These are phyloP conservation scores for Drosophila subobscura DNA, from an alignment of 1,140 invertebrate species.

Conservation along the genomic window DNA sequence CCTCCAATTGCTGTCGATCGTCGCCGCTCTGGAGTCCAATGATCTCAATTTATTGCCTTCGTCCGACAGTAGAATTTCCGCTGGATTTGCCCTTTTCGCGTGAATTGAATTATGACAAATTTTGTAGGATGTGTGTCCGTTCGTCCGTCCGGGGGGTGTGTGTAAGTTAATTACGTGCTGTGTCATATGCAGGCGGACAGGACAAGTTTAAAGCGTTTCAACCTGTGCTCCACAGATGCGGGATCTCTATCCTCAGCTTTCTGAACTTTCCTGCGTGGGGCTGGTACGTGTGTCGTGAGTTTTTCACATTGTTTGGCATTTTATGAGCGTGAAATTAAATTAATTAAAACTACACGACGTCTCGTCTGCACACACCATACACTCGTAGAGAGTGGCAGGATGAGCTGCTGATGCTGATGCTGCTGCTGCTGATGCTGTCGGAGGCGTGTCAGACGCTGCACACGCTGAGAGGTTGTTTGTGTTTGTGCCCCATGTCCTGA, in stretches of 20 bases:
- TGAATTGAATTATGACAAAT: conserved; percentile 58
- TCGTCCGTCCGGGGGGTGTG: background rate
- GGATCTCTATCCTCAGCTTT: conserved; percentile 18
- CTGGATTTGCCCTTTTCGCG: conserved; percentile 30
- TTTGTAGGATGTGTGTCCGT: conserved; percentile 10
- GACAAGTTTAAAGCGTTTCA: conserved; percentile 39
- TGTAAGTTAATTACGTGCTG: conserved; percentile 47
- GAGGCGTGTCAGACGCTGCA: conserved; percentile 32
- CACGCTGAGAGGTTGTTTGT: conserved; percentile 2
- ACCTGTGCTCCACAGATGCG: conserved; percentile 3
- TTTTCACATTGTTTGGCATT: conserved; percentile 72
- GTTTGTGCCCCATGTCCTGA: conserved; percentile 13
- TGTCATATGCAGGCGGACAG: conserved; percentile 49
- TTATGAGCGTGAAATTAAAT: conserved; percentile 76
- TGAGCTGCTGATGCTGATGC: background rate
- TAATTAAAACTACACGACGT: conserved; percentile 72
- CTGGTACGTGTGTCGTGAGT: conserved; percentile 27
- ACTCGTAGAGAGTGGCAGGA: conserved; percentile 7
- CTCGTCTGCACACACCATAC: conserved; percentile 23
- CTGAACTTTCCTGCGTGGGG: conserved; percentile 8
- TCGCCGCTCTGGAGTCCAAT: background rate
- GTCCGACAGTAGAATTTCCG: background rate
- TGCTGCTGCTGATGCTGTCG: conserved; percentile 12
- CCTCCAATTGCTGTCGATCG: conserved; percentile 51
- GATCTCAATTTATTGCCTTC: conserved; percentile 13